Base-by-base conservation (phyloP, 1,140 invertebrate species). In the Dermatophagoides farinae region DNA sequence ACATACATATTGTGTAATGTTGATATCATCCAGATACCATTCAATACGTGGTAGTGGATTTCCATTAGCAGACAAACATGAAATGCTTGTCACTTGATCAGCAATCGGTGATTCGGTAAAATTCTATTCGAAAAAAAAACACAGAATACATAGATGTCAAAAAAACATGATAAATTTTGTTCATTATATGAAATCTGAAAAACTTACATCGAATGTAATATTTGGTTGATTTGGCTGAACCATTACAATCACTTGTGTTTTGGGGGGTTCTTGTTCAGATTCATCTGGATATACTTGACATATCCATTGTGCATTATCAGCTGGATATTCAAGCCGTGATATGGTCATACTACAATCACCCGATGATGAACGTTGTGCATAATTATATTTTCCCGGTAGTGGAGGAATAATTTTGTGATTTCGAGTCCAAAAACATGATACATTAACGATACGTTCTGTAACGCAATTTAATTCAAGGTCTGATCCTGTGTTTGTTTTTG, bases 311-410 rank as follows among this genome's bases (percentile, higher is more conserved):
- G 47, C 5, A 50, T 50, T 50, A 50, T 50, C 47, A 18, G 6
- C 20, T 22, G 47, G 47, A 25, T 50, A 50, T 11, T 14, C 1
- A 18, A 50, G 47, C 10, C 20, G 10, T 18, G 10, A 12, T 22
- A 50, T 50, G n/a, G 25, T 38, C 53, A 55, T 11, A 20, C 53
- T 38, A 55, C 53, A 55, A 25, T 55, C 53, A 23, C 53, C 53
- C 12, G 43, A n/a, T 44, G 43, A 44, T 16, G 43, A 44, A 44
- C 1, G 10, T 25, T 5, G 47, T 14, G n/a, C 6, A 20, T 50
- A n/a, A 20, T 20, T 20, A 20, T 50, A 50, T 22, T 50, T 50
- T 5, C 23, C 18, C 23, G 47, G 6, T 12, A 4, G 11, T n/a
- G 47, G 47, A 8, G 11, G 12, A 12, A 20, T 20, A 25, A 50